These are phyloP conservation scores for Polyploca ridens DNA, from an alignment of 2,888 invertebrate genomes.

Conservation along the genomic window DNA sequence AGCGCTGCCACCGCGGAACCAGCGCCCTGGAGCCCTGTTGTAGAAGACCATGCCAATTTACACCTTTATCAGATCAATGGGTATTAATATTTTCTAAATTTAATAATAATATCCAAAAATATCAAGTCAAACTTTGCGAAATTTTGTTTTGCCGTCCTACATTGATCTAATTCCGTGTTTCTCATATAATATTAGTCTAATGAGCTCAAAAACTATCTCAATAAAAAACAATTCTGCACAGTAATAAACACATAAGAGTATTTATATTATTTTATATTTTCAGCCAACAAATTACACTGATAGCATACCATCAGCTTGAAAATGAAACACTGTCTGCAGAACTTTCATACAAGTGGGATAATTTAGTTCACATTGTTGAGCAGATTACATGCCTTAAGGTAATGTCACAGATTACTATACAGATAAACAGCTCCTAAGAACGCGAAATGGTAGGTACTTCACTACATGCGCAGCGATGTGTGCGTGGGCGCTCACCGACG, in stretches of 20 bases:
- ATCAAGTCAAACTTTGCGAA: background rate
- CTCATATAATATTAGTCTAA: no score
- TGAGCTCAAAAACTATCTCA: no score
- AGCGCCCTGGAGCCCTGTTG: conserved; percentile 96
- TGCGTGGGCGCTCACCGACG: no score
- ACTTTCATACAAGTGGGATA: conserved; percentile 89
- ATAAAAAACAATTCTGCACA: no score
- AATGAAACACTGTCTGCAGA: conserved; percentile 94
- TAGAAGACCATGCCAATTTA: conserved; percentile 95
- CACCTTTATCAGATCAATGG: conserved; percentile 91
- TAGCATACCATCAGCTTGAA: conserved; percentile 93
- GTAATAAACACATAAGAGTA: no score
- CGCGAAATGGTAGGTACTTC: no score
- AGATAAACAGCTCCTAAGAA: no score
- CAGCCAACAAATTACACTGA: conserved; percentile 89
- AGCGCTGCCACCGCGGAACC: conserved; percentile 94
- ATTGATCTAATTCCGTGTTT: no score
- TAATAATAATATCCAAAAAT: background rate
- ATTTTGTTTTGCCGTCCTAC: no score
- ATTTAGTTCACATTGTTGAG: conserved; percentile 91
- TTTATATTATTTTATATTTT: conserved; percentile 25
- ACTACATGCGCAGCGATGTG: no score
- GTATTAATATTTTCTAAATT: conserved; percentile 64
- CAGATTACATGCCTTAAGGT: conserved; percentile 87
- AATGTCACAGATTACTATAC: no score